Base-by-base conservation (phyloP, 2,888 invertebrate genomes). In the Parnassius apollo region DNA sequence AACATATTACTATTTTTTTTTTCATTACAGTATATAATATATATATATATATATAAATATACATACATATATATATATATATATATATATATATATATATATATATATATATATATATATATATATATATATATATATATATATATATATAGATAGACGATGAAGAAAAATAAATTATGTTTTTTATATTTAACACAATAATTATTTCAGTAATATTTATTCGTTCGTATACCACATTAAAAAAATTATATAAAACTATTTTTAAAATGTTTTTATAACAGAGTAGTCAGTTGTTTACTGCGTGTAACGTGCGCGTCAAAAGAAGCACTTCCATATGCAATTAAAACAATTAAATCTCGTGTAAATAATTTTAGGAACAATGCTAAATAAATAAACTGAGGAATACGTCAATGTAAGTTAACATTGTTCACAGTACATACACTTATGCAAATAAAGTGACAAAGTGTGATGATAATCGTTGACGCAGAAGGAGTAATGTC, bases 331-430 rank as follows among this genome's bases (percentile, higher is more conserved):
- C 46, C 12, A n/a, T 25, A 22, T 25, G 56, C 22, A 25, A 56
- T 45, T 56, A 45, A 11, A 42, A 42, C 12, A 12, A 22, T 45
- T 56, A 22, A 25, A 12, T 7, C 18, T 25, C 3, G 12, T 25
- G 56, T 46, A 46, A 56, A 56, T 44, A 56, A 25, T n/a, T 56
- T 46, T 11, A 8, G 35, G 9, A 56, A 56, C 56, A 46, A 56
- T 56, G n/a, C 10, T 42, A 53, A 22, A 53, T 42, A 42, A n/a
- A 42, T 53, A n/a, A 53, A 53, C 42, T 12, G 8, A 42, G 2
- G n/a, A 53, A 53, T 42, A 42, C 35, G 42, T n/a, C 12, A 9
- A 53, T 25, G 11, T 7, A 35, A 35, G 3, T 35, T 25, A 35
- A 35, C 7, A 7, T 45, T 45, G 45, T 45, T 35, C 7, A 35